These are phyloP conservation scores for Gonioctena quinquepunctata DNA, from an alignment of 1,140 invertebrate genomes.

Conservation along the genomic window DNA sequence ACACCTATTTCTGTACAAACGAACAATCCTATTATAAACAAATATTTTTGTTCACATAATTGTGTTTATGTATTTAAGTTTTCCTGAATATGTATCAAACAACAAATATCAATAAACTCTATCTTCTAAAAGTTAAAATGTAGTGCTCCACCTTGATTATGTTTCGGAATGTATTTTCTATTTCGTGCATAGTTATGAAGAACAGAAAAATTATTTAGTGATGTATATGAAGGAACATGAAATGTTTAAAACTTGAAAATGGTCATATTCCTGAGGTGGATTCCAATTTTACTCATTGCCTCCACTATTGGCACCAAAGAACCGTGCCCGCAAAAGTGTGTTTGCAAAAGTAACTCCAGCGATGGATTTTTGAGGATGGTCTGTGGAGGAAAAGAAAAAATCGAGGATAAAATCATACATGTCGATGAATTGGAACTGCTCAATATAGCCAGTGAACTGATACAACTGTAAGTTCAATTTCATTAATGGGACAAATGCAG, in stretches of 20 bases:
- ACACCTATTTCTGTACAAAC: too few relatives aligned
- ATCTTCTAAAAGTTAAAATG: too few relatives aligned
- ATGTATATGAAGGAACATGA: not conserved
- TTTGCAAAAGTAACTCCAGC: slow-evolving; percentile 43
- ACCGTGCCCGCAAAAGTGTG: slow-evolving; percentile 46
- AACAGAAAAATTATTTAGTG: not conserved
- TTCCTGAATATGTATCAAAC: not conserved
- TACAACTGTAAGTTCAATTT: slow-evolving; percentile 55
- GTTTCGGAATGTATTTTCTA: too few relatives aligned
- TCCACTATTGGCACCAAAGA: slow-evolving; percentile 21
- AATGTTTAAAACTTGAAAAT: not conserved
- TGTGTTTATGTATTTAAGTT: not conserved
- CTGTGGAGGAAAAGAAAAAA: slow-evolving; percentile 55
- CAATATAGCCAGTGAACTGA: slow-evolving; percentile 54
- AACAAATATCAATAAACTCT: not conserved
- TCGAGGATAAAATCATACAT: slow-evolving; percentile 43
- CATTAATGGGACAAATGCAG: too few relatives aligned
- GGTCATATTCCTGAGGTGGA: not conserved
- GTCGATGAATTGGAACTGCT: slow-evolving; percentile 57
- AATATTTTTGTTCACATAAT: too few relatives aligned
- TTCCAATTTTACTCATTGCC: slow-evolving; percentile 16
- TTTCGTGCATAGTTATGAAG: not conserved
- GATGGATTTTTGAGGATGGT: slow-evolving; percentile 54
- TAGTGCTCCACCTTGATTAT: not conserved
- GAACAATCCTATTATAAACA: too few relatives aligned